A percentile compares a stretch with the other conserved stretches of the same genome.
phyloP scores from a whole-genome alignment of 2,113 vertebrate genomes.

The western clawed frog (Xenopus tropicalis) region UCB_Xtro_10.0 CM004446.2:92736001-92736500 shows the following conservation, averaged over 20 bases:
- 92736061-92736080: conserved; percentile 11
- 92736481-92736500: no score
- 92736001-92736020: no score
- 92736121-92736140: conserved; percentile 10
- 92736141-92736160: conserved; percentile 18
- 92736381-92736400: no score
- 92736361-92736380: no score
- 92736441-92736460: no score
- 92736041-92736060: not conserved
- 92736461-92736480: no score
- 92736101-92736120: not conserved
- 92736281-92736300: no score
- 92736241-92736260: not conserved
- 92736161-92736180: not conserved
- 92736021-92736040: not conserved
- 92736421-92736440: no score
- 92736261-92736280: not conserved
- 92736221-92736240: not conserved
- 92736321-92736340: no score
- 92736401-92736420: no score
- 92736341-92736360: no score
- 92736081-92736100: not conserved
- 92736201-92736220: not conserved
- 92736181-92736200: conserved; percentile 17
- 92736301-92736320: no score